These are phyloP conservation scores for Melanotaenia parkinsoni DNA, from an alignment of 2,797 vertebrate species.

Conservation along the genomic window DNA sequence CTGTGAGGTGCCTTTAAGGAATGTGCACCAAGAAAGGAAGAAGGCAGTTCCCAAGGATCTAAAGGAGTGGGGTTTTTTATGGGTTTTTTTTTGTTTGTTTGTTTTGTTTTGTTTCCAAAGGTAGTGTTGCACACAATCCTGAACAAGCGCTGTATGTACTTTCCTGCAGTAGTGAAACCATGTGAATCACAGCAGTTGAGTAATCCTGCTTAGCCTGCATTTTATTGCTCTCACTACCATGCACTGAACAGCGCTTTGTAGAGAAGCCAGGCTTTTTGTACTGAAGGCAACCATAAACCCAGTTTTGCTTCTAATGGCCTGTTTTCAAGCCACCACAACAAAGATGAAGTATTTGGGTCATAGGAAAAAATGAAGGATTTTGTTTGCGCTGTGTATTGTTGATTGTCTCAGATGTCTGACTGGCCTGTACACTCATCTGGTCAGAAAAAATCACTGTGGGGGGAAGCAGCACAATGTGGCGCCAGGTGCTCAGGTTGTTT, in stretches of 20 bases:
- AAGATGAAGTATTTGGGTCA: conserved; percentile 67
- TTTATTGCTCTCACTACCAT: conserved; percentile 45
- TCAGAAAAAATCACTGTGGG: conserved; percentile 16
- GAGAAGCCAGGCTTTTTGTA: conserved; percentile 47
- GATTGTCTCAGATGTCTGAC: conserved; percentile 33
- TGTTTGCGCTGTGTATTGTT: conserved; percentile 46
- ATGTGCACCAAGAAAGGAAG: conserved; percentile 23
- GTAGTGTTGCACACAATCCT: conserved; percentile 67
- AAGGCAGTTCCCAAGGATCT: conserved; percentile 41
- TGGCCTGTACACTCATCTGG: conserved; percentile 11
- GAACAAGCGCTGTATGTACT: conserved; percentile 74
- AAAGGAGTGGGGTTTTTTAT: conserved; percentile 21
- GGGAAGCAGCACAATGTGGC: not conserved
- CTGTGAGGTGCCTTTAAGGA: conserved; percentile 30
- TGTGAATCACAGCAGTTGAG: conserved; percentile 60
- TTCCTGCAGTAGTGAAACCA: conserved; percentile 58
- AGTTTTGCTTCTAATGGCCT: conserved; percentile 47
- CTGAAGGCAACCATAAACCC: conserved; percentile 44
- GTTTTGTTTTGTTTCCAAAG: conserved; percentile 38
- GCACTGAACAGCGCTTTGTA: conserved; percentile 68
- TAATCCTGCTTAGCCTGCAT: conserved; percentile 72
- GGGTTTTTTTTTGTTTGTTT: conserved; percentile 1
- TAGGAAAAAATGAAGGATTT: conserved; percentile 61
- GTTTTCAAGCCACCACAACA: conserved; percentile 58
- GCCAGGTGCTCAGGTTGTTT: conserved; percentile 41